Base-by-base conservation (phyloP, 2,888 invertebrate species). In the Altica lythri region DNA sequence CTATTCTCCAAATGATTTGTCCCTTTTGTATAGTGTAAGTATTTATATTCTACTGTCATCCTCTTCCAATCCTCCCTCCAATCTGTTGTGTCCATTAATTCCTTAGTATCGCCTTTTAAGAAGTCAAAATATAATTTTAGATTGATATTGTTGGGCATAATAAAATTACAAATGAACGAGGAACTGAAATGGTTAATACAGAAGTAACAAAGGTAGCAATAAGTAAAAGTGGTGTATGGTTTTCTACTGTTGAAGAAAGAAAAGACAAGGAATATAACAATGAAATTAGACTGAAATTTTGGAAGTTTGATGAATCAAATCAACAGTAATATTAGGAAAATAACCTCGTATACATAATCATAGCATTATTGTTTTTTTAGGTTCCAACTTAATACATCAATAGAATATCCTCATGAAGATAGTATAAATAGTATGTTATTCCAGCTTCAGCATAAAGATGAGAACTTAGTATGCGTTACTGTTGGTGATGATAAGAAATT, bases 211-310 rank as follows among this genome's bases (percentile, higher is more conserved):
- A 81, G 62, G 80, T 86, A n/a, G 85, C 86, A 0, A 79, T 91
- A 51, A 85, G 84, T 70, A 77, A 79, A 45, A 78, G 82, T 69
- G 86, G 87, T 0, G 67, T 73, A 4, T 92, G 92, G 91, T 78
- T 92, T 77, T 88, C 84, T 4, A 90, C 90, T 0, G 80, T 83
- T 3, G 86, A 87, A 70, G 78, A 81, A 52, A 77, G 83, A 54
- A 79, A 83, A 65, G 86, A 87, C 72, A 74, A 78, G 17, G 72
- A 80, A 34, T 61, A 61, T 44, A 58, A 77, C 42, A 78, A 80
- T 3, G 89, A 90, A 74, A 75, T 85, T 2, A 77, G 85, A 48
- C 77, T 92, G 1, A 92, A 91, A 69, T 91, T 91, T 75, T 92
- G 91, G 90, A 68, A 77, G 51, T 89, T 81, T 66, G 74, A 83